A percentile compares a stretch with the other conserved stretches of the same genome.
These are phyloP conservation scores for Teleogryllus occipitalis DNA, from an alignment of 1,140 invertebrate genomes.

Conservation along the genomic window DNA sequence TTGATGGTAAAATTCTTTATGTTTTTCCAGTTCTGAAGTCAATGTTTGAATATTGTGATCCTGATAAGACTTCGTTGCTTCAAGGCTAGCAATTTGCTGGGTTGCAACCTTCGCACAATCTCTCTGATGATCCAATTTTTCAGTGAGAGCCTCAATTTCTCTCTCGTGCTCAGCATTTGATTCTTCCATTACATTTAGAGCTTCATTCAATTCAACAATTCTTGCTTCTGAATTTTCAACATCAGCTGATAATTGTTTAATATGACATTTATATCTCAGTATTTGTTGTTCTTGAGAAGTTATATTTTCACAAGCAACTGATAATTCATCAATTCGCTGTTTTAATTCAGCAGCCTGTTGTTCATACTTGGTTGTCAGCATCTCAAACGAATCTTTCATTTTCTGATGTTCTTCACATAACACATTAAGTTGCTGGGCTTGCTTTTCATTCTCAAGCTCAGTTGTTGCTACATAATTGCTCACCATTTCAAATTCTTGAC, in stretches of 20 bases:
- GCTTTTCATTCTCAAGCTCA: not conserved
- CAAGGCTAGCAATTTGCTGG: conserved; percentile 10
- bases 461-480: not conserved
- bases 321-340: not conserved
- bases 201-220: conserved; percentile 10
- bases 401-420: not conserved
- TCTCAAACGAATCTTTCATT: not conserved
- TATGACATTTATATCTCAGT: not conserved
- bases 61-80: not conserved
- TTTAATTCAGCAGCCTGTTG: not conserved
- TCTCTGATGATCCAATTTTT: conserved; percentile 9
- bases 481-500: not conserved
- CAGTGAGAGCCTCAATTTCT: conserved; percentile 12
- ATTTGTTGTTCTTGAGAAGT: conserved; percentile 10
- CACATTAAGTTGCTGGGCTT: not conserved
- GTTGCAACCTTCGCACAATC: conserved; percentile 11
- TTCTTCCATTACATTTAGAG: conserved; percentile 7
- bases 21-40: conserved; percentile 7
- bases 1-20: conserved; percentile 8
- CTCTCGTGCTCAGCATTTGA: conserved; percentile 8
- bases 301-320: not conserved
- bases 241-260: not conserved
- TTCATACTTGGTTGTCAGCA: not conserved
- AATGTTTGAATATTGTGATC: not conserved
- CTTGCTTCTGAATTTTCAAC: not conserved